Base-by-base conservation (phyloP, 2,113 vertebrate species). In the Sinocyclocheilus grahami region DNA sequence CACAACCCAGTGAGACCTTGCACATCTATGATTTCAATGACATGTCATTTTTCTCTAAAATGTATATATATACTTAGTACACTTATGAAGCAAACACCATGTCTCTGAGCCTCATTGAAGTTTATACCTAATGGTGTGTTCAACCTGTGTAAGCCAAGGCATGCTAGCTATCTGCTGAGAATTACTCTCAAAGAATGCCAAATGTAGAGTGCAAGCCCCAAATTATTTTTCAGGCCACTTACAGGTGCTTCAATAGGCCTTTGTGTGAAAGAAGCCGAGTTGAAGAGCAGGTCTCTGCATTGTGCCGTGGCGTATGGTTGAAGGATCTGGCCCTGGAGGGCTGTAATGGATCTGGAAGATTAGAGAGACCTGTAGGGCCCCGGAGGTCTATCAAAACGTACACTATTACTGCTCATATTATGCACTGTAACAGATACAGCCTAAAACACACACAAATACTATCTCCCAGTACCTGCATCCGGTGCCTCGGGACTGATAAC, bases 151-250 rank as follows among this genome's bases (percentile, higher is more conserved):
- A 93, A 89, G 94, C 88, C 27, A 79, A 89, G 91, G 90, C 94
- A 91, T 88, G 94, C 91, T 85, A 82, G 84, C 89, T 87, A 91
- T 92, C 90, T 87, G 90, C 82, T 87, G 87, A 91, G 90, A 93
- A 89, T 92, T 93, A 90, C 88, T 85, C 86, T 85, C 78, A 86
- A 90, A 91, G 92, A 92, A 94, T 94, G 92, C 85, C 91, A 92
- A 88, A 89, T 91, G 89, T 87, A 76, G 78, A 90, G 89, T 84
- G 74, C 88, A 88, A 90, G n/a, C n/a, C 86, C 79, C 78, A 93
- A 94, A 94, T 93, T 58, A 93, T 93, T 93, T 92, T 55, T 27
- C 24, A 24, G 76, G 84, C 82, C 78, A 88, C 89, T 86, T 87
- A 67, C 3, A 89, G 85, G 86, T 86, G 81, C 71, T 92, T 93